A percentile compares a stretch with the other conserved stretches of the same genome.
Conservation (phyloP, 2,113 vertebrate species). For the Chelonoidis abingdonii region DNA sequence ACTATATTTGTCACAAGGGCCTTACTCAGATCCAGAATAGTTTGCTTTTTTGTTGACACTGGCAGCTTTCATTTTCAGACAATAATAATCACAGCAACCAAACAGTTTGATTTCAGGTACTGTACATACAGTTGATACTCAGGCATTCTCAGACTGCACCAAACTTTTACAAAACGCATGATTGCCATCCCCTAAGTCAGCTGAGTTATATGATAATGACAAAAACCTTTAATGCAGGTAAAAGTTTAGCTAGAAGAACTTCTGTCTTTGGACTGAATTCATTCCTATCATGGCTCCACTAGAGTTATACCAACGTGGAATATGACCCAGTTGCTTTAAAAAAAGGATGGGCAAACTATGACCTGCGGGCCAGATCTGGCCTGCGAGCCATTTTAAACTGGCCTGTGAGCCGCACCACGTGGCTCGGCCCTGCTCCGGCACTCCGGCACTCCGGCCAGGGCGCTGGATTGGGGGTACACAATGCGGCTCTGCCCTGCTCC, state of each 20-base stretch:
- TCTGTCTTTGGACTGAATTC: not conserved
- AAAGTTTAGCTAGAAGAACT: not conserved
- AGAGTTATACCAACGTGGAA: not conserved
- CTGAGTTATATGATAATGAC: not conserved
- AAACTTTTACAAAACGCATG: not conserved
- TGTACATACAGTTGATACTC: not conserved
- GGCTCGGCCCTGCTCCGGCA: too few relatives aligned
- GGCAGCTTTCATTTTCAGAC: not conserved
- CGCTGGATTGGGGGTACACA: too few relatives aligned
- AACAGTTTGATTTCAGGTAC: not conserved
- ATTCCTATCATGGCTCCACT: not conserved
- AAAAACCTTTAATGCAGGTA: not conserved
- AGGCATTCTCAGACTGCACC: not conserved
- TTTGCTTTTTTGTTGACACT: not conserved
- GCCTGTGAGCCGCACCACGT: too few relatives aligned
- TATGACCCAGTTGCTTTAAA: not conserved
- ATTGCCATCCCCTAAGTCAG: not conserved
- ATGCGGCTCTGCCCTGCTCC: too few relatives aligned
- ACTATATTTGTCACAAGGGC: not conserved
- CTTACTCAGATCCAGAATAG: not conserved
- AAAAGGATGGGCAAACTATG: too few relatives aligned
- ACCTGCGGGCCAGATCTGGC: too few relatives aligned
- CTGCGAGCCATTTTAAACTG: too few relatives aligned
- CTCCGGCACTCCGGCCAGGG: rapidly evolving
- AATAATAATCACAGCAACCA: not conserved